Base-by-base conservation (phyloP, 1,140 invertebrate genomes). In the Spodoptera frugiperda region DNA sequence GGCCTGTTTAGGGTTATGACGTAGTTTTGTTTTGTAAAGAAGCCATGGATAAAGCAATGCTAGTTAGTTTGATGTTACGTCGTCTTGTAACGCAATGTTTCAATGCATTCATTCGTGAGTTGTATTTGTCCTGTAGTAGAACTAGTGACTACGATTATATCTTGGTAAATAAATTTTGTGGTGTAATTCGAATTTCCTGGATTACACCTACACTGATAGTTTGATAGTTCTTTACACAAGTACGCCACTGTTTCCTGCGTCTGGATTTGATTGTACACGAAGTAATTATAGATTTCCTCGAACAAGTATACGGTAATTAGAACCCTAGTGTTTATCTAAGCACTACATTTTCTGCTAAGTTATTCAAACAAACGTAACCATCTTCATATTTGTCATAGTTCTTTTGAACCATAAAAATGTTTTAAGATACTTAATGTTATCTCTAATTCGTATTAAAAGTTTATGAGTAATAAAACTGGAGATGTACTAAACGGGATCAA, bases 1-100 rank as follows among this genome's bases (percentile, higher is more conserved):
- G 21, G 71, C 21, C 71, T 73, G 71, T 61, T 73, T 59, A 73
- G 55, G 55, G 71, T 73, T 73, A 73, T 73, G 55, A 59, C 54
- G 14, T 30, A 72, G 53, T 72, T 71, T 39, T 71, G 51, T 71
- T 39, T 71, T 61, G 19, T 73, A 30, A 48, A 73, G 71, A 73
- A 59, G 54, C 54, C 2, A 73, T 73, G 54, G 53, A 30, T 39
- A 44, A 46, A 14, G 54, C 19, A 44, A 71, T 46, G 10, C 6
- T 33, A 33, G 25, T n/a, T 1, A 19, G 10, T 17, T 61, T 61
- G n/a, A 44, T 44, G 30, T 61, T 39, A 61, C 10, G 2, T 61
- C n/a, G 30, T 2, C 10, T 44, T 61, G 33, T 61, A 44, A 61
- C 30, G 57, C 57, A 12, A 61, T 44, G 14, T 61, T 17, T 59